Evolutionary conservation across 1,140 invertebrate species (phyloP).

Genomic region (Aphidius ervi): DNA sequence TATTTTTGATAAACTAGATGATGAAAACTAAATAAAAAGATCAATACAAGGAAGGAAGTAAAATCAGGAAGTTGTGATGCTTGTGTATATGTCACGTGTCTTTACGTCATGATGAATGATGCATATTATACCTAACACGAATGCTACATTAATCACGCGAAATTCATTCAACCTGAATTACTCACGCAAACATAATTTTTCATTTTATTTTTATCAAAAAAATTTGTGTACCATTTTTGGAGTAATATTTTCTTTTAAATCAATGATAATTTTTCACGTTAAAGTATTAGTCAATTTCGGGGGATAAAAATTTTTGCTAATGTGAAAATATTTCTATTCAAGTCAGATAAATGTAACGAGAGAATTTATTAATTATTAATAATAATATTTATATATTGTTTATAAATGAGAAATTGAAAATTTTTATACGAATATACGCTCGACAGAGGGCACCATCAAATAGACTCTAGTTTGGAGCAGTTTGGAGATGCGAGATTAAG

Average conservation of each 20-base stretch:
- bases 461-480: not conserved
- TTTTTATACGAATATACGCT: not conserved
- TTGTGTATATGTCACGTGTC: slow-evolving; percentile 17
- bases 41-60: slow-evolving; percentile 19
- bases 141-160: slow-evolving; percentile 14
- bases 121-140: slow-evolving; percentile 6
- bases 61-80: slow-evolving; percentile 21
- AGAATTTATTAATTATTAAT: too few relatives aligned
- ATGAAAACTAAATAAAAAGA: slow-evolving; percentile 7
- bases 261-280: too few relatives aligned
- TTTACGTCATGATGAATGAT: slow-evolving; percentile 14
- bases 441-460: slow-evolving; percentile 5
- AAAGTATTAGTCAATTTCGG: too few relatives aligned
- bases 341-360: too few relatives aligned
- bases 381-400: not conserved
- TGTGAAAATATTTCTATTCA: not conserved
- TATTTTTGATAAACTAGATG: not conserved
- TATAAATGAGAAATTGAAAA: not conserved
- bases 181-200: slow-evolving; percentile 17
- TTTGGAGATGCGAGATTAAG: slow-evolving; percentile 35
- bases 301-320: too few relatives aligned
- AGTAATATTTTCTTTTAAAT: too few relatives aligned
- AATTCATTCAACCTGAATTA: slow-evolving; percentile 10
- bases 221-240: too few relatives aligned
- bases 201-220: not conserved